These are phyloP conservation scores for Rhinopithecus roxellana DNA, from an alignment of 2,113 vertebrate genomes.

Conservation along the genomic window DNA sequence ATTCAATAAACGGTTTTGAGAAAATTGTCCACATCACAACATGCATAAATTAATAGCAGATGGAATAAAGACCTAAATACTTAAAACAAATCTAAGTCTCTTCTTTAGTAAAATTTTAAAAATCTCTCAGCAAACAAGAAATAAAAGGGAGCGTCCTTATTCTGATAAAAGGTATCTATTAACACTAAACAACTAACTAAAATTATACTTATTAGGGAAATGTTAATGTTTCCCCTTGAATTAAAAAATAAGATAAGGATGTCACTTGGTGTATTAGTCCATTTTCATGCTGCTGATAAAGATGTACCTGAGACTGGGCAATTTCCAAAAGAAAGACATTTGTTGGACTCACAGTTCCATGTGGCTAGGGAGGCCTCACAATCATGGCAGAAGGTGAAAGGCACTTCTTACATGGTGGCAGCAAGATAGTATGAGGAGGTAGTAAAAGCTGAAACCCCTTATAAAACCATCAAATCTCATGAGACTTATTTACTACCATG, in stretches of 20 bases:
- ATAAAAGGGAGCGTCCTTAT: background rate
- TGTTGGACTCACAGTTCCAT: no score
- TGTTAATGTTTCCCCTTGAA: background rate
- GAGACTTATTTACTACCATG: no score
- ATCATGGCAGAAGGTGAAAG: no score
- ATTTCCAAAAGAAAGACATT: no score
- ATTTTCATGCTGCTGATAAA: no score
- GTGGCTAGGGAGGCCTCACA: no score
- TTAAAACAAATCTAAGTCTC: background rate
- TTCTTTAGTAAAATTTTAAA: background rate
- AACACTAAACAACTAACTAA: background rate
- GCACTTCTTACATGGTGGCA: no score
- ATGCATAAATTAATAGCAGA: background rate
- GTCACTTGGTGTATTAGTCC: background rate
- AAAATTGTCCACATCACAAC: background rate
- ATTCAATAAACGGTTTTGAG: background rate
- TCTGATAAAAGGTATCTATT: background rate
- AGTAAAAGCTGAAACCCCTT: no score
- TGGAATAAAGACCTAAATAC: background rate
- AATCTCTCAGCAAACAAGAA: background rate
- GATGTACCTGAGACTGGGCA: no score
- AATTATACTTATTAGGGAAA: background rate
- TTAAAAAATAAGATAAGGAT: conserved; percentile 20
- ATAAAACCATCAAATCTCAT: no score
- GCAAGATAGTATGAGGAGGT: no score